These are phyloP conservation scores for Archips xylosteana DNA, from an alignment of 2,888 invertebrate species.

Conservation along the genomic window DNA sequence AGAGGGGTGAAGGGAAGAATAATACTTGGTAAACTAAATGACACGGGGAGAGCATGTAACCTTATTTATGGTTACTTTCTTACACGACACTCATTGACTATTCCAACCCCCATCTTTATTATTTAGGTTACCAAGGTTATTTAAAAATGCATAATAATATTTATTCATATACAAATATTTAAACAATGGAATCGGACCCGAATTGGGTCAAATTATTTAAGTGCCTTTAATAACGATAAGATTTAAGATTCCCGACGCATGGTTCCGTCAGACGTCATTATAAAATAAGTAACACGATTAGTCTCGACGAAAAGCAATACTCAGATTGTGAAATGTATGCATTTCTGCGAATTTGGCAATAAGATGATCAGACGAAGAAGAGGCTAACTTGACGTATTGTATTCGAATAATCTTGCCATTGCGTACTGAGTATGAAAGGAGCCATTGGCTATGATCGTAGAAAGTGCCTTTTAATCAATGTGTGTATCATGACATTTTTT, in stretches of 20 bases:
- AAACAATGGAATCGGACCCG: constrained; percentile 6
- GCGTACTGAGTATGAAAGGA: constrained; percentile 24
- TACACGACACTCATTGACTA: too few species aligned
- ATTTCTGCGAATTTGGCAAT: constrained; percentile 48
- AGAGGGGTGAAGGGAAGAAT: background rate
- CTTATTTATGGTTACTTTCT: too few species aligned
- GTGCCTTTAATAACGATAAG: constrained; percentile 29
- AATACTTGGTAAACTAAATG: constrained; percentile 25
- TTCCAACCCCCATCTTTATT: background rate
- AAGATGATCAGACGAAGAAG: constrained; percentile 48
- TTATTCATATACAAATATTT: constrained; percentile 28
- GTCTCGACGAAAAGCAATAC: constrained; percentile 54
- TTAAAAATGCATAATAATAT: constrained; percentile 29
- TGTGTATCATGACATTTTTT: constrained; percentile 29
- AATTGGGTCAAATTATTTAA: constrained; percentile 19
- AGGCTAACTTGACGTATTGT: constrained; percentile 47
- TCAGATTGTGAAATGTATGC: constrained; percentile 48
- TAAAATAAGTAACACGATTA: constrained; percentile 26
- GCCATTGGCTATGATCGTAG: constrained; percentile 24
- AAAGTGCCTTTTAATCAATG: constrained; percentile 19
- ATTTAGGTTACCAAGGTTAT: constrained; percentile 23
- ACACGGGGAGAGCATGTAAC: too few species aligned
- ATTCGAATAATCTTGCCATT: constrained; percentile 67
- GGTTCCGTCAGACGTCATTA: constrained; percentile 57
- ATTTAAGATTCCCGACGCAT: constrained; percentile 33